These are phyloP conservation scores for Macropus fuliginosus DNA, from an alignment of 2,797 vertebrate species.

Conservation along the genomic window DNA sequence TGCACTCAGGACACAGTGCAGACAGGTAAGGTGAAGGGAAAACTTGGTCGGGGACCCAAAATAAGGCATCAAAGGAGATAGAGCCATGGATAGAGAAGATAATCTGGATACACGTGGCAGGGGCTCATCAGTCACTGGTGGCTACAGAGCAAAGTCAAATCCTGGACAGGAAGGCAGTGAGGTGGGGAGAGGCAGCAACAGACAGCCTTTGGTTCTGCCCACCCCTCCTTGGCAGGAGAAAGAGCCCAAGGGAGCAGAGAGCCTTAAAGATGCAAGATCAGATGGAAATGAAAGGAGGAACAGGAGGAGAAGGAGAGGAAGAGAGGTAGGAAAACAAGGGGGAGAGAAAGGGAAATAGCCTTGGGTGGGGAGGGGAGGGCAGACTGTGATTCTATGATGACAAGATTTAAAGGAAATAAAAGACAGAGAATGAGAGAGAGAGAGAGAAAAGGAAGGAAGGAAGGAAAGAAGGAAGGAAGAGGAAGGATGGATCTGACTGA, in stretches of 20 bases:
- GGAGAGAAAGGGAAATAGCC: too few relatives aligned
- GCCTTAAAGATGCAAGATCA: not conserved
- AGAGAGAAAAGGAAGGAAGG: too few relatives aligned
- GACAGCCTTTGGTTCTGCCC: not conserved
- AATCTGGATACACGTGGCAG: not conserved
- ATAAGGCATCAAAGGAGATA: not conserved
- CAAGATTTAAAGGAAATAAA: not conserved
- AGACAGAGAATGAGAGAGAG: accelerated
- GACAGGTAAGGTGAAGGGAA: not conserved
- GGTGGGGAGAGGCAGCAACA: not conserved
- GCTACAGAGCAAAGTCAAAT: not conserved
- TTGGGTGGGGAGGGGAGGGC: not conserved
- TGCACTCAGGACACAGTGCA: not conserved
- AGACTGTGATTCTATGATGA: not conserved
- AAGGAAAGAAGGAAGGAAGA: not conserved
- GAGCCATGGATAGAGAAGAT: not conserved
- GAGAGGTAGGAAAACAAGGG: not conserved
- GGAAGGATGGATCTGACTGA: not conserved
- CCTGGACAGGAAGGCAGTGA: not conserved
- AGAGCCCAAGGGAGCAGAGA: not conserved
- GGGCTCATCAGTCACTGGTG: not conserved
- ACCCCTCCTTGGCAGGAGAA: not conserved
- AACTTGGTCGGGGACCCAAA: not conserved
- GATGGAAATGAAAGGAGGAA: not conserved
- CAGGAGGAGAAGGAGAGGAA: not conserved